Evolutionary conservation across 2,113 vertebrate species (phyloP).

Genomic region (Psittacara wagleri): DNA sequence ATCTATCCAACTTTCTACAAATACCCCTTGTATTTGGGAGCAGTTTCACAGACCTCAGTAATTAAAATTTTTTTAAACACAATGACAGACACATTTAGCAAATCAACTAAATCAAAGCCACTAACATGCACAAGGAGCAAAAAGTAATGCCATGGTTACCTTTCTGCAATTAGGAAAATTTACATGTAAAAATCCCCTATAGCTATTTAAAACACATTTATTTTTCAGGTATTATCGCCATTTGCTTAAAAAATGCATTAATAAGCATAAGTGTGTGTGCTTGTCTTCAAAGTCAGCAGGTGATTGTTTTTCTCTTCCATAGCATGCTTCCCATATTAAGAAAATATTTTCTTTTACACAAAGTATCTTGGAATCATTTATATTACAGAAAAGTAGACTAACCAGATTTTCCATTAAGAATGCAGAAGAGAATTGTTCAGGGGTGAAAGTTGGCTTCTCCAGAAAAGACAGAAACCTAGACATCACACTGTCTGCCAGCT

Average conservation of each 20-base stretch:
- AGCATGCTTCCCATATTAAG: neutral
- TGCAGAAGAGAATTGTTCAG: neutral
- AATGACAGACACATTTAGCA: conserved; percentile 37
- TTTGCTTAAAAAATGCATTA: neutral
- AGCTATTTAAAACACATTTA: neutral
- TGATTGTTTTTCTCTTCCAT: neutral
- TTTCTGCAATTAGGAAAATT: neutral
- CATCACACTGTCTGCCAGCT: neutral
- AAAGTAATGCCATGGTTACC: conserved; percentile 63
- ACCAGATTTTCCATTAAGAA: neutral
- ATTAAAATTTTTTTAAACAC: conserved; percentile 69
- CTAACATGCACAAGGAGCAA: conserved; percentile 31
- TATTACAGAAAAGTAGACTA: neutral
- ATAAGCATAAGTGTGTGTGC: neutral
- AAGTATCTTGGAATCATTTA: neutral
- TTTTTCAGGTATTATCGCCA: neutral
- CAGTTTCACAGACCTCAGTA: conserved; percentile 47
- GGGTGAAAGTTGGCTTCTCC: neutral
- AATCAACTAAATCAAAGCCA: conserved; percentile 58
- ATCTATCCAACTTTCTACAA: conserved; percentile 65
- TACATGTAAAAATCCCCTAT: neutral
- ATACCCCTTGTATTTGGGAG: conserved; percentile 54
- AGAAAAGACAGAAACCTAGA: neutral
- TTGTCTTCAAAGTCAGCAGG: neutral
- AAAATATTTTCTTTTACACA: neutral